Conservation (phyloP, 2,888 invertebrate genomes). For the Chrysina gloriosa region DNA sequence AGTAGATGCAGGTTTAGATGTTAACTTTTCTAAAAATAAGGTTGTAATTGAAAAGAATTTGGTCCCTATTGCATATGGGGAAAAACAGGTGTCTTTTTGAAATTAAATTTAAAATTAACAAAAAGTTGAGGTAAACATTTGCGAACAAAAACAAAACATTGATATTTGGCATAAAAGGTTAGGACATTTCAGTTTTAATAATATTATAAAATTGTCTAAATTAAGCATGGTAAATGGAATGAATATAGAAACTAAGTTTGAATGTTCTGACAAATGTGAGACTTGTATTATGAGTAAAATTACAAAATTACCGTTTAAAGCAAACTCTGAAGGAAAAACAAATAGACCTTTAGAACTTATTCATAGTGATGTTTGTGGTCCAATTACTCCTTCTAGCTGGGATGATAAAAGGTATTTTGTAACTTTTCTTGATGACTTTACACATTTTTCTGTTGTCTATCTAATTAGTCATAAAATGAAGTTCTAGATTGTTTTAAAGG, state of each 20-base stretch:
- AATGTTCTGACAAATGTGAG: not conserved
- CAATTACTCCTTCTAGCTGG: slow-evolving; percentile 35
- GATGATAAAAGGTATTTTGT: slow-evolving; percentile 40
- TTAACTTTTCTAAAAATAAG: not conserved
- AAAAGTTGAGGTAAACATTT: not conserved
- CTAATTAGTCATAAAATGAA: slow-evolving; percentile 37
- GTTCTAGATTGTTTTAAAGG: slow-evolving; percentile 40
- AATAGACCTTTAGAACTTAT: slow-evolving; percentile 37
- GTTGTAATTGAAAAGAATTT: not conserved
- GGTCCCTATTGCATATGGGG: not conserved
- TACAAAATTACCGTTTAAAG: slow-evolving; percentile 25
- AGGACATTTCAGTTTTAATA: not conserved
- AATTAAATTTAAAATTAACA: not conserved
- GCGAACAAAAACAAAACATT: not conserved
- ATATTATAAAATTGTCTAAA: slow-evolving; percentile 1
- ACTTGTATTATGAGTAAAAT: slow-evolving; percentile 36
- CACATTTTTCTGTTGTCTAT: slow-evolving; percentile 39
- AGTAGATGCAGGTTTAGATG: not conserved
- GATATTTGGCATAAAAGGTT: not conserved
- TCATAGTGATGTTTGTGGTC: slow-evolving; percentile 42
- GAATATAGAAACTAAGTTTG: not conserved
- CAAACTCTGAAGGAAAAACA: slow-evolving; percentile 10
- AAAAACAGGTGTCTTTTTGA: not conserved
- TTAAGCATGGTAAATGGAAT: not conserved
- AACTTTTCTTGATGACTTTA: slow-evolving; percentile 43